Evolutionary conservation across 2,113 vertebrate species (phyloP).

Genomic region (Sterna hirundo): DNA sequence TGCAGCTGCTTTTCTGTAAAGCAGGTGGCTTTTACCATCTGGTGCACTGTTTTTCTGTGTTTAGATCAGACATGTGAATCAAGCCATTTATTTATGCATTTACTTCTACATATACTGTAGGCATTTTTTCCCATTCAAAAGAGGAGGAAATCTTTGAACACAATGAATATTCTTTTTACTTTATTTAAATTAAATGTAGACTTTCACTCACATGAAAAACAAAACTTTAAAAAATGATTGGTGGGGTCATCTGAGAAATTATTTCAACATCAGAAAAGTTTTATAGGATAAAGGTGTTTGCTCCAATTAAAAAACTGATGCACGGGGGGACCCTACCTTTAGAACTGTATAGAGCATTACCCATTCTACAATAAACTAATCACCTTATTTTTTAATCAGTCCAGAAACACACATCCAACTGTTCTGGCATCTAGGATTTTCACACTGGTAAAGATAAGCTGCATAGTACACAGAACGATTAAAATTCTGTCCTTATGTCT

Average conservation of each 20-base stretch:
- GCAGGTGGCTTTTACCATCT: not conserved
- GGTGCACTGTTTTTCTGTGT: not conserved
- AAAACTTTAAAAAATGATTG: not conserved
- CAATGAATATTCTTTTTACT: not conserved
- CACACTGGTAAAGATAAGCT: not conserved
- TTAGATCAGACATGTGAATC: not conserved
- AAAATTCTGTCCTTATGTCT: not conserved
- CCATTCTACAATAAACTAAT: not conserved
- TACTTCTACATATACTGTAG: not conserved
- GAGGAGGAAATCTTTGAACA: not conserved
- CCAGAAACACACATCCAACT: not conserved
- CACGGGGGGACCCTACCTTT: not conserved
- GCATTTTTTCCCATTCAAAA: not conserved
- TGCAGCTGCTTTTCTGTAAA: not conserved
- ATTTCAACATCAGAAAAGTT: not conserved
- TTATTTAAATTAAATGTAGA: not conserved
- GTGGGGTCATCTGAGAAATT: not conserved
- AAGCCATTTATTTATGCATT: not conserved
- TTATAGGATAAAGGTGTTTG: not conserved
- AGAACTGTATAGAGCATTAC: not conserved
- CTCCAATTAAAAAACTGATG: not conserved
- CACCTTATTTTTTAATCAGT: not conserved
- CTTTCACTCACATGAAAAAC: not conserved
- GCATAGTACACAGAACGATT: not conserved
- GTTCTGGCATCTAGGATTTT: not conserved